phyloP scores from a whole-genome alignment of 1,140 invertebrate species.

The Drosophila parvula region DNA sequence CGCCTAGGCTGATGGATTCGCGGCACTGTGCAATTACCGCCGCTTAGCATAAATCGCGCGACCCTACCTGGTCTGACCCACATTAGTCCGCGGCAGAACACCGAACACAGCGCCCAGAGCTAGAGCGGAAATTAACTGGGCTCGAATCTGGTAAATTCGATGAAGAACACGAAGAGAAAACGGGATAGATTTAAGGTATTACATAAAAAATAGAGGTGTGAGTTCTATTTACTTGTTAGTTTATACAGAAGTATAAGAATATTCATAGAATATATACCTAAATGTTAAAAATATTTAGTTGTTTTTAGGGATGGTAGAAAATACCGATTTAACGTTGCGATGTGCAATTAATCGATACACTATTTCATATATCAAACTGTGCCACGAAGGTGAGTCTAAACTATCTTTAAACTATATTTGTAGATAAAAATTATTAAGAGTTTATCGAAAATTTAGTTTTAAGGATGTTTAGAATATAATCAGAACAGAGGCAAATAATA shows the following conservation, averaged over 20 bases:
- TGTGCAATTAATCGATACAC: too few relatives aligned
- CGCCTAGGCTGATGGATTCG: conserved; percentile 31
- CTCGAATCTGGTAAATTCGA: conserved; percentile 27
- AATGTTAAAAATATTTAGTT: background rate
- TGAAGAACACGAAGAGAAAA: background rate
- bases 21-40: conserved; percentile 58
- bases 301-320: too few relatives aligned
- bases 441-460: too few relatives aligned
- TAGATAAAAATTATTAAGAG: too few relatives aligned
- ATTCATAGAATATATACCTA: background rate
- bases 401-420: too few relatives aligned
- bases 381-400: too few relatives aligned
- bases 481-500: too few relatives aligned
- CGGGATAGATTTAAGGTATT: background rate
- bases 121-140: conserved; percentile 71
- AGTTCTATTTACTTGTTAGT: background rate
- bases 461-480: too few relatives aligned
- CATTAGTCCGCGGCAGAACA: conserved; percentile 67
- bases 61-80: conserved; percentile 66
- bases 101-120: conserved; percentile 52
- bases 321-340: too few relatives aligned
- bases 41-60: conserved; percentile 56
- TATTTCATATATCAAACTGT: too few relatives aligned
- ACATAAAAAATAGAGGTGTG: background rate
- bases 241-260: background rate